These are phyloP conservation scores for Drosophila falleni DNA, from an alignment of 2,888 invertebrate genomes.

Conservation along the genomic window DNA sequence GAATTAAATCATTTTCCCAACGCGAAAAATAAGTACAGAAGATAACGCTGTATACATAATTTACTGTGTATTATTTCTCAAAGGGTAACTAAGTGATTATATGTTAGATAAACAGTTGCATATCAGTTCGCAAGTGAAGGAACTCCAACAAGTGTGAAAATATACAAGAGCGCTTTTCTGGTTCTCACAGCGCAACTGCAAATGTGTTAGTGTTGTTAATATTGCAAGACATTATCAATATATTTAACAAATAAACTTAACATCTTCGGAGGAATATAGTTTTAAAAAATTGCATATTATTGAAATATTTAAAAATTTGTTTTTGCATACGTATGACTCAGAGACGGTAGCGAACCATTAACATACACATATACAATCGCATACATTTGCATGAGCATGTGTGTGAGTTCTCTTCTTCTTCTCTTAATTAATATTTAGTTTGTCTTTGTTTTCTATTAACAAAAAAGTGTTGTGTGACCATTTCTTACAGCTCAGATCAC, in stretches of 20 bases:
- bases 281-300: slow-evolving; percentile 4
- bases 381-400: slow-evolving; percentile 1
- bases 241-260: slow-evolving; percentile 3
- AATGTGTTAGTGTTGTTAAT: slow-evolving; percentile 39
- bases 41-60: neutral
- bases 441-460: slow-evolving; percentile 21
- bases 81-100: slow-evolving; percentile 12
- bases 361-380: slow-evolving; percentile 5
- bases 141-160: slow-evolving; percentile 40
- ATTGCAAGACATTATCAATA: slow-evolving; percentile 15
- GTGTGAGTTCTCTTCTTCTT: slow-evolving; percentile 16
- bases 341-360: slow-evolving; percentile 11
- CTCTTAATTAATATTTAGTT: slow-evolving; percentile 1
- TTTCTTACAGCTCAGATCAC: neutral
- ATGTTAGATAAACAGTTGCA: neutral
- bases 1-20: slow-evolving; percentile 17
- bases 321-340: slow-evolving; percentile 39
- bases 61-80: neutral
- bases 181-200: slow-evolving; percentile 47
- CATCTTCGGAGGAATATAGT: neutral
- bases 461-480: neutral
- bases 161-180: slow-evolving; percentile 23
- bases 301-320: slow-evolving; percentile 6
- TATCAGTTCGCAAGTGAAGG: slow-evolving; percentile 21
- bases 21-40: slow-evolving; percentile 22